Evolutionary conservation across 2,888 invertebrate species (phyloP), one percentile per base, ranked within the genome.

Genomic region (Dendrolimus houi): DNA sequence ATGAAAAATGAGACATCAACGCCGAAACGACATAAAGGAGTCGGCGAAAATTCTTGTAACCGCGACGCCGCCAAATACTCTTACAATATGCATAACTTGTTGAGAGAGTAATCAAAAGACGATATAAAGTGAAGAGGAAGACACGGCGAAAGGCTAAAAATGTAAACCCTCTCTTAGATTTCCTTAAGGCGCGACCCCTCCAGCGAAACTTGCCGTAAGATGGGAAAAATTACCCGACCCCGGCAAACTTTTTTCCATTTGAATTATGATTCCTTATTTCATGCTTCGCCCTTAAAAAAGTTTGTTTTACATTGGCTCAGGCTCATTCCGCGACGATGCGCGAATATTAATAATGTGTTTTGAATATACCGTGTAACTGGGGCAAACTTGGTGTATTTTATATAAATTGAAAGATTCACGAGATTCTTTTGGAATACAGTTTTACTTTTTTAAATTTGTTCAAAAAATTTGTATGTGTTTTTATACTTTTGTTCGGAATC

Each of bases 191-290:
- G 77, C 72, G 79, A 81, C 71, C 75, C 85, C 85, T 84, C 85
- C 68, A 79, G 83, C 80, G 65, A 83, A 87, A 87, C 82, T 88
- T 85, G 80, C 81, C 74, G 75, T 86, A 87, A 89, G 88, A 88
- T 88, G 88, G 87, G 81, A 89, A 88, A 90, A 89, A 88, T 89
- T 90, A 88, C 89, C 77, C 78, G 72, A 81, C 75, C 74, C 75
- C 79, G 77, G 69, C 74, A 84, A 90, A 90, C 81, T 90, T 90
- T 90, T 89, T 88, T 87, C 87, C 85, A 88, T 90, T 89, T 87
- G 88, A 90, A 89, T 89, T 90, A 90, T 88, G 88, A 87, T 87
- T 88, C 87, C 86, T 88, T 89, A 88, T 87, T 89, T 87, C 83
- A 86, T 83, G 83, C 83, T 83, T 71, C 79, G 79, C 75, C 77